phyloP scores from a whole-genome alignment of 2,797 vertebrate species.

The Crypturellus tataupa region DNA sequence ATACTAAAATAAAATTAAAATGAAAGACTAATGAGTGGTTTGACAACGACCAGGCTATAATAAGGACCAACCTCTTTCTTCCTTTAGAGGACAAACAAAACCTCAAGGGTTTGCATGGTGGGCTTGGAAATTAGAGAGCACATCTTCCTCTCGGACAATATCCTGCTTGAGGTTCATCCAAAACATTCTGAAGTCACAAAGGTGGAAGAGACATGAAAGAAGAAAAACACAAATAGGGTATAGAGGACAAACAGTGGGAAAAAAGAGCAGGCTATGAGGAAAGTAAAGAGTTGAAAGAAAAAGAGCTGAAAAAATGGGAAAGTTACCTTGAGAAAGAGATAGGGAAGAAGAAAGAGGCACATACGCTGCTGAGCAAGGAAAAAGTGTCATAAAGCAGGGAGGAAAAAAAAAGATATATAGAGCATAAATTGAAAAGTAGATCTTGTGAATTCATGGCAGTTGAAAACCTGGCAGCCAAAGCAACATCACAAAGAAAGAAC shows the following conservation, averaged over 20 bases:
- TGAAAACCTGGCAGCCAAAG: neutral
- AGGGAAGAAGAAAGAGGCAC: neutral
- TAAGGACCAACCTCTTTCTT: neutral
- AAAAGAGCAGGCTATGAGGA: neutral
- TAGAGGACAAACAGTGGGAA: neutral
- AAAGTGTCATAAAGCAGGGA: neutral
- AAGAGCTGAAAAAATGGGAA: neutral
- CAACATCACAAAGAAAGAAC: neutral
- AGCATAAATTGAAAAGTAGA: neutral
- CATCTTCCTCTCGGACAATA: neutral
- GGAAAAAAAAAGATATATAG: neutral
- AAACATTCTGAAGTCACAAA: neutral
- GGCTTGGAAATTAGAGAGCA: neutral
- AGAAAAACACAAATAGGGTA: rapidly evolving
- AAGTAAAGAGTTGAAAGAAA: neutral
- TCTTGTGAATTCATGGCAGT: neutral
- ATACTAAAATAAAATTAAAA: neutral
- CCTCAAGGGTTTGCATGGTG: neutral
- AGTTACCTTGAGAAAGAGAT: neutral
- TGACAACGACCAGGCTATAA: neutral
- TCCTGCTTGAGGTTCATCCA: neutral
- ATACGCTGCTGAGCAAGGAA: neutral
- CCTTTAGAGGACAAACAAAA: neutral
- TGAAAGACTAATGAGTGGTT: neutral
- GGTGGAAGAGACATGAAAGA: rapidly evolving